Evolutionary conservation across 2,113 vertebrate genomes (phyloP).

Genomic region (Microtus richardsoni): DNA sequence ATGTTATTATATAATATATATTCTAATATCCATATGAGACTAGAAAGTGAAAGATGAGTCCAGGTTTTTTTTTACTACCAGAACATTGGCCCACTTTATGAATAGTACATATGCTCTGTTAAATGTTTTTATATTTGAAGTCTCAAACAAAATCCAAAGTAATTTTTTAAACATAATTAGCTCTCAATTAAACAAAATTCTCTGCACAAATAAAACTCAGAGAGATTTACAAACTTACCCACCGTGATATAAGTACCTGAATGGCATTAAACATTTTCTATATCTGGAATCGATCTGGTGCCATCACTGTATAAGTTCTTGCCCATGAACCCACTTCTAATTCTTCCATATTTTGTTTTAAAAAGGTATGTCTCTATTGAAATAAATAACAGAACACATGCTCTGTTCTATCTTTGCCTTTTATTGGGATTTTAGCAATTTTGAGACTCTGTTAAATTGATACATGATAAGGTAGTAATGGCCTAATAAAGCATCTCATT

Average conservation of each 20-base stretch:
- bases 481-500: slow-evolving; percentile 58
- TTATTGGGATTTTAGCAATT: slow-evolving; percentile 61
- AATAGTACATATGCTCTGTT: slow-evolving; percentile 9
- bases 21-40: too few relatives aligned
- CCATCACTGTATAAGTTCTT: slow-evolving; percentile 31
- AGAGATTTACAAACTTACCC: slow-evolving; percentile 44
- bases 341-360: not conserved
- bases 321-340: slow-evolving; percentile 19
- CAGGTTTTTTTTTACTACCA: slow-evolving; percentile 7
- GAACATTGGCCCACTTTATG: not conserved
- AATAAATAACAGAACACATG: slow-evolving; percentile 54
- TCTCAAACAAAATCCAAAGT: slow-evolving; percentile 50
- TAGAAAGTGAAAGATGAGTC: not conserved
- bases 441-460: slow-evolving; percentile 56
- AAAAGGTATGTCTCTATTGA: not conserved
- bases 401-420: slow-evolving; percentile 62
- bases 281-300: slow-evolving; percentile 23
- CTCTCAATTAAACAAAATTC: slow-evolving; percentile 8
- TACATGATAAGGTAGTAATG: slow-evolving; percentile 50
- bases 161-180: slow-evolving; percentile 40
- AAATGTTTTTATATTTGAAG: slow-evolving; percentile 30
- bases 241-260: slow-evolving; percentile 39
- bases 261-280: slow-evolving; percentile 24
- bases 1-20: not conserved
- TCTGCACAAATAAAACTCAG: slow-evolving; percentile 39